phyloP scores from a whole-genome alignment of 2,113 vertebrate species.

The Psilopogon haemacephalus region DNA sequence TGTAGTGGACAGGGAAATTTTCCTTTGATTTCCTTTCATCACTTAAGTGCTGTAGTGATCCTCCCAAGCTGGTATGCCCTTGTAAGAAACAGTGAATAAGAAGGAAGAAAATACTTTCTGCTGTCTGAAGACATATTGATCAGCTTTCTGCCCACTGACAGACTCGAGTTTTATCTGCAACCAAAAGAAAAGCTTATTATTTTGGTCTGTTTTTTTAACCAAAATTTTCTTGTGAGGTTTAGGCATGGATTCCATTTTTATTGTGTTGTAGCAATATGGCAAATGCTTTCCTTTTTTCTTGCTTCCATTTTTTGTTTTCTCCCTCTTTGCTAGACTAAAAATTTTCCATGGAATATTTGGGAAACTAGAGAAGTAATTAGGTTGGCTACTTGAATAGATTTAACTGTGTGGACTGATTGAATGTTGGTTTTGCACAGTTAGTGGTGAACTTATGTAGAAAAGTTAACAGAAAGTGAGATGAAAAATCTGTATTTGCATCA shows the following conservation, averaged over 20 bases:
- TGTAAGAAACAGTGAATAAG: neutral
- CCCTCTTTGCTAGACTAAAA: neutral
- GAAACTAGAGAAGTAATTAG: neutral
- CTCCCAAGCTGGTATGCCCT: neutral
- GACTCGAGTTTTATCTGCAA: neutral
- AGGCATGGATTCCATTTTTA: neutral
- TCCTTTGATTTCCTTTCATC: conserved; percentile 11
- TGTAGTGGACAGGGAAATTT: neutral
- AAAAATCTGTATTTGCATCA: neutral
- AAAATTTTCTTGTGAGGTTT: neutral
- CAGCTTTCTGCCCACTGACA: neutral
- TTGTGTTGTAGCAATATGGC: neutral
- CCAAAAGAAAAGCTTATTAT: neutral
- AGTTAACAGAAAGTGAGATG: neutral
- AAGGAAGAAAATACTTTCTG: neutral
- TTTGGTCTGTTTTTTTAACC: neutral
- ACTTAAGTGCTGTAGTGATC: neutral
- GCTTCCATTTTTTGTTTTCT: neutral
- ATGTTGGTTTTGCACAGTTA: neutral
- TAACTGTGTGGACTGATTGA: neutral
- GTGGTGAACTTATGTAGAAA: neutral
- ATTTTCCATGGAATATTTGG: neutral
- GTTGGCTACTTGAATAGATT: neutral
- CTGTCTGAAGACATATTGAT: neutral
- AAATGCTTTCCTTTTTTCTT: neutral